phyloP scores from a whole-genome alignment of 2,888 invertebrate species.

The Diloba caeruleocephala region DNA sequence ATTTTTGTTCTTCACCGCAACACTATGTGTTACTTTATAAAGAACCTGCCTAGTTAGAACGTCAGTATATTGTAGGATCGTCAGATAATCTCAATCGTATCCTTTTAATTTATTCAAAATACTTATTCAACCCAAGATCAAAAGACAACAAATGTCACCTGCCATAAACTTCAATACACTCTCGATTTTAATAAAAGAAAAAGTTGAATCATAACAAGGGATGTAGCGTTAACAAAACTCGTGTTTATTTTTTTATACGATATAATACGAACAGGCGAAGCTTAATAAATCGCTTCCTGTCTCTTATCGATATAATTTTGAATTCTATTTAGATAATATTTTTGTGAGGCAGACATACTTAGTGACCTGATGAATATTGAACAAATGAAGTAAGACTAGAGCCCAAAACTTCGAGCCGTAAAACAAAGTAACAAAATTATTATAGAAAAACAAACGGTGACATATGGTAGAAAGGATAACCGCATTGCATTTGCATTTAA shows the following conservation, averaged over 20 bases:
- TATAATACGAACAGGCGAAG: slow-evolving; percentile 71
- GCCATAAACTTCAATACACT: slow-evolving; percentile 39
- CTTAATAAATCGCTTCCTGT: slow-evolving; percentile 85
- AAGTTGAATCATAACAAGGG: slow-evolving; percentile 56
- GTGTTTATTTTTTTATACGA: slow-evolving; percentile 70
- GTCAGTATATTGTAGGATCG: too few species aligned
- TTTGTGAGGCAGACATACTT: neutral
- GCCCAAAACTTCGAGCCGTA: too few species aligned
- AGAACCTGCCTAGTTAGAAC: too few species aligned
- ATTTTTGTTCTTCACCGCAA: too few species aligned
- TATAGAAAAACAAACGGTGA: too few species aligned
- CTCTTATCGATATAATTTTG: slow-evolving; percentile 67
- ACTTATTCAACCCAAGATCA: slow-evolving; percentile 17
- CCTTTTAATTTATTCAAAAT: slow-evolving; percentile 14
- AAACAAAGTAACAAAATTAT: too few species aligned
- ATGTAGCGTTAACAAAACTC: slow-evolving; percentile 61
- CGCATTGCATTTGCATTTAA: too few species aligned
- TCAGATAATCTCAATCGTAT: too few species aligned
- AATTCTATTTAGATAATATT: slow-evolving; percentile 28
- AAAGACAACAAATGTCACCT: slow-evolving; percentile 50
- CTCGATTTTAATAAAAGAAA: slow-evolving; percentile 53
- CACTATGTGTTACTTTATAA: too few species aligned
- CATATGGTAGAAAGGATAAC: too few species aligned
- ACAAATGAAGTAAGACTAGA: too few species aligned
- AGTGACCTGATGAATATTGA: too few species aligned